A percentile compares a stretch with the other conserved stretches of the same genome.
Conservation (phyloP, 2,888 invertebrate genomes). For the Sialis fuliginosa region DNA sequence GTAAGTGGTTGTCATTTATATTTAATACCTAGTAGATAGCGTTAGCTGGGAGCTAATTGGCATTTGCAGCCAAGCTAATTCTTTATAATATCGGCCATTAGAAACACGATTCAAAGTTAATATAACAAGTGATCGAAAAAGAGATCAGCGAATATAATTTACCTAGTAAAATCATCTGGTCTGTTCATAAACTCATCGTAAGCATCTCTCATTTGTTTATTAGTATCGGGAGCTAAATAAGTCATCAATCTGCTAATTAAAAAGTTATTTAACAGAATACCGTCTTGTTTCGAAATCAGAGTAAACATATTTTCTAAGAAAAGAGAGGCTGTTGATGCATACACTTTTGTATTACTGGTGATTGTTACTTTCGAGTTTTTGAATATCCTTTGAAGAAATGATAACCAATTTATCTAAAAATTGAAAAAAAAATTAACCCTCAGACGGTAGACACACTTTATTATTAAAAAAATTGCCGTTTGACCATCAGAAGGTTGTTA, state of each 20-base stretch:
- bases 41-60: too few relatives aligned
- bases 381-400: conserved; percentile 19
- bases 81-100: background rate
- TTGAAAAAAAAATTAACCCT: too few relatives aligned
- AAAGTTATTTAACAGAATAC: conserved; percentile 19
- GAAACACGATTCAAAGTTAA: background rate
- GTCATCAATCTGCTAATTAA: conserved; percentile 20
- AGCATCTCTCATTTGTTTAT: conserved; percentile 16
- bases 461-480: too few relatives aligned
- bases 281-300: background rate
- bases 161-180: conserved; percentile 8
- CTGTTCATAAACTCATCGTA: conserved; percentile 17
- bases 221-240: conserved; percentile 21
- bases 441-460: too few relatives aligned
- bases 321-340: conserved; percentile 9
- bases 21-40: too few relatives aligned
- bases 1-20: too few relatives aligned
- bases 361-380: conserved; percentile 16
- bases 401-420: conserved; percentile 22
- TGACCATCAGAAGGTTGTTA: too few relatives aligned
- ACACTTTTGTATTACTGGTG: conserved; percentile 14
- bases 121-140: background rate
- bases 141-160: background rate
- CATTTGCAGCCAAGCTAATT: too few relatives aligned
- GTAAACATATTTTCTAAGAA: background rate